A percentile compares a stretch with the other conserved stretches of the same genome.
These are phyloP conservation scores for Coreoperca whiteheadi DNA, from an alignment of 2,113 vertebrate genomes.

Conservation along the genomic window DNA sequence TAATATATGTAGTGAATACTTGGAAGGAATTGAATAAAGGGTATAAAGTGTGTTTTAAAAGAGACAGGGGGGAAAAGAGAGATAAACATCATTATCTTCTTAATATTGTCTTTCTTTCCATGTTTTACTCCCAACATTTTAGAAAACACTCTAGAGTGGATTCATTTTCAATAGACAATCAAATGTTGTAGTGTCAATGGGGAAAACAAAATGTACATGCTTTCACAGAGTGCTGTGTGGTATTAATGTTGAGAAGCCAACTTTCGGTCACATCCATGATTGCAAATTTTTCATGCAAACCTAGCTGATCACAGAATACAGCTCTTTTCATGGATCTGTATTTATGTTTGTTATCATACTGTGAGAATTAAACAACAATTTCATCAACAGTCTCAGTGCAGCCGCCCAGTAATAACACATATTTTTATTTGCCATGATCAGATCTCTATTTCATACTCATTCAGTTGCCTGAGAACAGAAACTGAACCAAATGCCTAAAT, in stretches of 20 bases:
- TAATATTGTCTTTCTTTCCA: background rate
- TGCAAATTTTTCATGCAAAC: background rate
- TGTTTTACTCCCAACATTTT: background rate
- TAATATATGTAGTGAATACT: too few species aligned
- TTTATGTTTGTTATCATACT: background rate
- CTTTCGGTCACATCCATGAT: too few species aligned
- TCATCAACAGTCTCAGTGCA: background rate
- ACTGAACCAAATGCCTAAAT: background rate
- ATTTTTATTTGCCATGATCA: background rate
- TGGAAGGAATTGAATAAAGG: too few species aligned
- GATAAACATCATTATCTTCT: background rate
- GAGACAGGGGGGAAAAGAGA: too few species aligned
- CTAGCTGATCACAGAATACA: background rate
- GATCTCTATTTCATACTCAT: background rate
- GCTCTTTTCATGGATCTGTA: background rate
- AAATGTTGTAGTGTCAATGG: background rate
- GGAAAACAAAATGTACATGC: constrained; percentile 21
- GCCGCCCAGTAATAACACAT: background rate
- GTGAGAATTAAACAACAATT: background rate
- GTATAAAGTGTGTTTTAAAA: too few species aligned
- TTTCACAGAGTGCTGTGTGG: background rate
- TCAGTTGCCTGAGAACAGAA: background rate
- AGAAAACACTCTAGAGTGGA: background rate
- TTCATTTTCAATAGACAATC: background rate
- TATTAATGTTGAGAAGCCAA: too few species aligned